phyloP scores from a whole-genome alignment of 2,888 invertebrate species.

The Caenorhabditis doughertyi region DNA sequence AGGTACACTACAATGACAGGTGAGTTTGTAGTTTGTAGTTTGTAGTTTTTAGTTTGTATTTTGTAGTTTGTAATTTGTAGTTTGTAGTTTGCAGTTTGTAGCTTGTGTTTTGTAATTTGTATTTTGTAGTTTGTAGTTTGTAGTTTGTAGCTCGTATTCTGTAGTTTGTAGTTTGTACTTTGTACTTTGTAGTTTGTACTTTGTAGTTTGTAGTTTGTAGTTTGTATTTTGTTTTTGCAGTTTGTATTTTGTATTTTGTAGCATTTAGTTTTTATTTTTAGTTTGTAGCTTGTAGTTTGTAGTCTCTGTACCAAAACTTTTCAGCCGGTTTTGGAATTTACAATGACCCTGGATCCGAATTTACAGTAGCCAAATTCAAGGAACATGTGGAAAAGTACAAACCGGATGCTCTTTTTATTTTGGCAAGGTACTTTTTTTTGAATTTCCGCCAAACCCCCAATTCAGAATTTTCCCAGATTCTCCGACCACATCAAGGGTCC shows the following conservation, averaged over 20 bases:
- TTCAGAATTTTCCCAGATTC: constrained; percentile 16
- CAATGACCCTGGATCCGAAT: background rate
- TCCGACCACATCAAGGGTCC: background rate
- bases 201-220: background rate
- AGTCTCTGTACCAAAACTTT: background rate
- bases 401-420: constrained; percentile 64
- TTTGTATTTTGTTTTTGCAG: too few species aligned
- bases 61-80: background rate
- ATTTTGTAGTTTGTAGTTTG: background rate
- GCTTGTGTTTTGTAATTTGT: too few species aligned
- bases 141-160: background rate
- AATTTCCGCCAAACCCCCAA: background rate
- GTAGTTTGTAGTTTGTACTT: background rate
- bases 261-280: background rate
- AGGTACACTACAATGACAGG: background rate
- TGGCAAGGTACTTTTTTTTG: constrained; percentile 6
- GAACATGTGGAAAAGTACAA: constrained; percentile 17
- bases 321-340: constrained; percentile 10
- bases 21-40: background rate
- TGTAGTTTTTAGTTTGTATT: background rate
- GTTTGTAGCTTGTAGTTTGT: background rate
- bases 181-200: background rate
- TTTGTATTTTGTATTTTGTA: background rate
- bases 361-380: background rate
- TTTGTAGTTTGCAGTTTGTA: background rate